Base-by-base conservation (phyloP, 2,113 vertebrate species). In the Bubo scandiacus region DNA sequence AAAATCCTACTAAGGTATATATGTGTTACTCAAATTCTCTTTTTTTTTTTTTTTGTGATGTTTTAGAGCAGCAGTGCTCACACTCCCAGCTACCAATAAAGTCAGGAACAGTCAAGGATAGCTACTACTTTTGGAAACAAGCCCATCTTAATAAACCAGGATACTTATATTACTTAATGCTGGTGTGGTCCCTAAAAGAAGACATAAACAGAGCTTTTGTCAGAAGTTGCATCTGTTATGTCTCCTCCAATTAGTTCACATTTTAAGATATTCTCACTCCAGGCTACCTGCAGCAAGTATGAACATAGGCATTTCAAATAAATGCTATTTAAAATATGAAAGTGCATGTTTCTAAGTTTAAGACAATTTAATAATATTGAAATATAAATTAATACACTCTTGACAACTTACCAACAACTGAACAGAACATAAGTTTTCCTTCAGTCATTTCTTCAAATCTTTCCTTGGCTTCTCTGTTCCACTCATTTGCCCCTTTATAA, bases 371-470 rank as follows among this genome's bases (percentile, higher is more conserved):
- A 15, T n/a, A 80, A 20, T 20, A 72, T 2, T 6, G 74, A 79
- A 93, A 95, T 32, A 40, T 7, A 91, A 96, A 93, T 51, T 3
- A 66, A 67, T 9, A 86, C 7, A 26, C 17, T 51, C 18, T 26
- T 20, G 22, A 12, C 25, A 90, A 72, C 98, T 98, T 97, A 99
- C 99, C 98, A 97, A 98, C 98, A 78, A 98, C 96, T 68, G 98
- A 96, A 72, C 99, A 97, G 27, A 97, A 97, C 97, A 99, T 96
- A 73, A 98, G 94, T 88, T 99, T 99, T 79, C 98, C 93, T 89
- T 97, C 95, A 91, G 98, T 98, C 67, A 99, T 94, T 92, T 98
- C 96, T 97, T 98, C 96, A 97, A 99, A 99, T 85, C 98, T 98
- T 88, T 97, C 59, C 43, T 96, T 98, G 94, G 98, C 98, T 85